Base-by-base conservation (phyloP, 2,797 vertebrate genomes). In the Selene dorsalis region DNA sequence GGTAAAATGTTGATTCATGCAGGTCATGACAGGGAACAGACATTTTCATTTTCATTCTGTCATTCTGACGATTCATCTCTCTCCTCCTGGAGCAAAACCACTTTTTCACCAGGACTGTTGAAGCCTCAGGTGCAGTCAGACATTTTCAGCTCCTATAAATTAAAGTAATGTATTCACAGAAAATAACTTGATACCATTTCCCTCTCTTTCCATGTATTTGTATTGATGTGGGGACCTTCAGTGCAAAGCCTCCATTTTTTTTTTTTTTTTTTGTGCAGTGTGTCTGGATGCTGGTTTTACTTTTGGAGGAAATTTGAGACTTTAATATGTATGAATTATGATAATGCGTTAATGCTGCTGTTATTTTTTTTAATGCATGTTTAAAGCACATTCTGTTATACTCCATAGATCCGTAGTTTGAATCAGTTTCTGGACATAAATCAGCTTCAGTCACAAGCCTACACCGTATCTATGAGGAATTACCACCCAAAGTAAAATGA, bases 11-110 rank as follows among this genome's bases (percentile, higher is more conserved):
- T 41, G 11, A 41, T 41, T 41, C 39, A 41, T 41, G 39, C 39
- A 41, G 39, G 39, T 41, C 39, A 41, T 41, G 77, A 73, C 45
- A 67, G 38, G 38, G 22, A 59, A 68, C n/a, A 52, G 48, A 24
- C 45, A 48, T 20, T 48, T 48, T 20, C 45, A 48, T 48, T n/a
- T 48, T 48, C 45, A 48, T 48, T 8, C 18, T 48, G 45, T 48
- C 45, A 48, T 35, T 35, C 32, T 48, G 45, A 20, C 14, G 20
- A 20, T 48, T 48, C 45, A 48, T 48, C 45, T 48, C 6, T 48
- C 45, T 6, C 55, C n/a, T 52, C 48, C 48, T 22, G 48, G n/a
- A 52, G 48, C n/a, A 52, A 52, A 52, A 22, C n/a, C 48, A 52
- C n/a, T 52, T 52, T 52, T 52, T 52, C 48, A 2, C 41, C 13